A percentile compares a stretch with the other conserved stretches of the same genome.
Evolutionary conservation across 2,888 invertebrate genomes (phyloP).

Genomic region (Dicranocentrus wangi): DNA sequence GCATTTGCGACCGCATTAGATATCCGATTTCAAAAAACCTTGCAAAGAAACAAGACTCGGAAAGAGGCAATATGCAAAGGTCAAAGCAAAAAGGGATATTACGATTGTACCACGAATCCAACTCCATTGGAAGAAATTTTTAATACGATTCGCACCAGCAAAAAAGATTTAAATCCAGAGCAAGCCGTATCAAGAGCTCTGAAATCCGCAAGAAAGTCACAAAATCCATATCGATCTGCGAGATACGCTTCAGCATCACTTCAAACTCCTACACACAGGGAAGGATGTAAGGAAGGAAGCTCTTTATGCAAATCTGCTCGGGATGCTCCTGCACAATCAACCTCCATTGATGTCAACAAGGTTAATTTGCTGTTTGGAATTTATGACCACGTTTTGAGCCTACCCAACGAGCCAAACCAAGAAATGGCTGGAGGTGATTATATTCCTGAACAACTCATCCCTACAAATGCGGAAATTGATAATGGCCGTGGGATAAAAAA

Average conservation of each 20-base stretch:
- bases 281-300: background rate
- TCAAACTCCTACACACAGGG: slow-evolving; percentile 2
- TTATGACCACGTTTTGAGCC: slow-evolving; percentile 40
- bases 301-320: background rate
- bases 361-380: slow-evolving; percentile 46
- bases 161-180: slow-evolving; percentile 2
- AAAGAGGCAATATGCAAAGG: background rate
- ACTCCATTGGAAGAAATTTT: slow-evolving; percentile 12
- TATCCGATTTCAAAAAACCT: slow-evolving; percentile 28
- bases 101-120: background rate
- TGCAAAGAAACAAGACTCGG: slow-evolving; percentile 21
- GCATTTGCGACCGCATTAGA: slow-evolving; percentile 31
- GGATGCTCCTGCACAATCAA: background rate
- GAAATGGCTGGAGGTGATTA: slow-evolving; percentile 47
- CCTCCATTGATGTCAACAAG: slow-evolving; percentile 22
- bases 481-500: slow-evolving; percentile 23
- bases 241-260: background rate
- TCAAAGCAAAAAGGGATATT: background rate
- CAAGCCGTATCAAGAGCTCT: slow-evolving; percentile 5
- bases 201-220: slow-evolving; percentile 15
- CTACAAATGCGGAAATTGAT: background rate
- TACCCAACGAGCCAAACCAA: slow-evolving; percentile 22
- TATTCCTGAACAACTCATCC: background rate
- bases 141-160: background rate
- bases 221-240: background rate